Evolutionary conservation across 2,113 vertebrate genomes (phyloP).

Genomic region (Cololabis saira): DNA sequence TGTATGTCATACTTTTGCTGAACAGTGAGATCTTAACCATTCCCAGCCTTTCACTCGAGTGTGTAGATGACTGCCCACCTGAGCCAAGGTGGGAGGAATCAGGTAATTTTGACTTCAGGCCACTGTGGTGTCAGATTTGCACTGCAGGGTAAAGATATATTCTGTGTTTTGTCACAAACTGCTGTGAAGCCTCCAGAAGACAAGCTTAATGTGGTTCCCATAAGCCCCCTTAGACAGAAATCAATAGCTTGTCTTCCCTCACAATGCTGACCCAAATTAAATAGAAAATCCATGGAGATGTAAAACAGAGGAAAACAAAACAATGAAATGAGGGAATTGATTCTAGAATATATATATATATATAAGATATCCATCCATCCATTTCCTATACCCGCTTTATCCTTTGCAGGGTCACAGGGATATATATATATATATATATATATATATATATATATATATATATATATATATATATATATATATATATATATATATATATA

Average conservation of each 20-base stretch:
- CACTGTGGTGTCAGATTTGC: constrained; percentile 57
- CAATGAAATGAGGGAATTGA: constrained; percentile 70
- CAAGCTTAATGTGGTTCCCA: constrained; percentile 60
- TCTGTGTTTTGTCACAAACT: constrained; percentile 60
- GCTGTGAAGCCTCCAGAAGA: constrained; percentile 66
- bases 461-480: too few species aligned
- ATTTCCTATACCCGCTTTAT: too few species aligned
- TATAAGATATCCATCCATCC: too few species aligned
- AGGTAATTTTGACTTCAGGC: constrained; percentile 46
- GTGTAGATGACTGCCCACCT: constrained; percentile 37
- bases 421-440: too few species aligned
- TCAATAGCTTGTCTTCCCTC: constrained; percentile 75
- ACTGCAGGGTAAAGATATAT: constrained; percentile 54
- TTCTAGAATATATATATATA: constrained; percentile 50
- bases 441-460: too few species aligned
- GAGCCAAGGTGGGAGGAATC: constrained; percentile 39
- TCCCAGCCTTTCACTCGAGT: constrained; percentile 19
- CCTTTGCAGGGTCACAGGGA: too few species aligned
- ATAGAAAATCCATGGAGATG: constrained; percentile 77
- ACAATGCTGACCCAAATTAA: constrained; percentile 78
- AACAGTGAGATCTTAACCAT: constrained; percentile 50
- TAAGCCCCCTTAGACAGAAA: constrained; percentile 72
- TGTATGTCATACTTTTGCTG: constrained; percentile 50
- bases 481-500: too few species aligned
- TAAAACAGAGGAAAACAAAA: constrained; percentile 77